A percentile compares a stretch with the other conserved stretches of the same genome.
Conservation (phyloP, 2,888 invertebrate genomes). For the Eudasyphora cyanicolor region DNA sequence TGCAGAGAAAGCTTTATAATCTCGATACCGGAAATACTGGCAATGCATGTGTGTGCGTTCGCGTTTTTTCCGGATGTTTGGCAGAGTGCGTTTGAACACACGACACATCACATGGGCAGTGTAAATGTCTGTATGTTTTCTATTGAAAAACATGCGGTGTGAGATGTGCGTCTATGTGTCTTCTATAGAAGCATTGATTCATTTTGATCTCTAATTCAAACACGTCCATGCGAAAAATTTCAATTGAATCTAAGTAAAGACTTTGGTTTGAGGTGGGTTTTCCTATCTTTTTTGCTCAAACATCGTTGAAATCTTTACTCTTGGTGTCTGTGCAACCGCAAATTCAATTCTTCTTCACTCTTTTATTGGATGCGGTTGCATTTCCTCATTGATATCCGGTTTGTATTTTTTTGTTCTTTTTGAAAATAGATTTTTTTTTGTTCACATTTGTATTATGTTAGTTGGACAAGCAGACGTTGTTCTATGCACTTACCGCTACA, state of each 20-base stretch:
- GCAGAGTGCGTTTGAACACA: not conserved
- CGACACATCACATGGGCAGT: too few relatives aligned
- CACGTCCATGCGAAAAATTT: slow-evolving; percentile 13
- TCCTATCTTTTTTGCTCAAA: not conserved
- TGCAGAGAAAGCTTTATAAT: not conserved
- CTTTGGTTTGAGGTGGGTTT: slow-evolving; percentile 4
- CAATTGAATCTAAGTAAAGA: slow-evolving; percentile 18
- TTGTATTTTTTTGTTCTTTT: not conserved
- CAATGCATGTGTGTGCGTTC: not conserved
- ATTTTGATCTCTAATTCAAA: slow-evolving; percentile 20
- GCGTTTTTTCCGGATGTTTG: too few relatives aligned
- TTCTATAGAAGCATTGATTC: slow-evolving; percentile 14
- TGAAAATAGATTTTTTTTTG: not conserved
- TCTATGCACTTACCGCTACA: too few relatives aligned
- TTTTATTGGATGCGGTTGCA: slow-evolving; percentile 7
- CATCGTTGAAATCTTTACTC: not conserved
- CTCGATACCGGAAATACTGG: not conserved
- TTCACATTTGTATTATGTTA: not conserved
- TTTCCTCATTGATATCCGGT: slow-evolving; percentile 11
- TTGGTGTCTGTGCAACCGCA: not conserved
- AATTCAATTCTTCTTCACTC: not conserved
- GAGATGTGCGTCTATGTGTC: not conserved
- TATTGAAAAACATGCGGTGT: too few relatives aligned
- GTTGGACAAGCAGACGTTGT: too few relatives aligned
- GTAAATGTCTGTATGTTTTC: too few relatives aligned